A percentile compares a stretch with the other conserved stretches of the same genome.
Conservation (phyloP, 2,888 invertebrate genomes). For the Drosophila buzzatii region DNA sequence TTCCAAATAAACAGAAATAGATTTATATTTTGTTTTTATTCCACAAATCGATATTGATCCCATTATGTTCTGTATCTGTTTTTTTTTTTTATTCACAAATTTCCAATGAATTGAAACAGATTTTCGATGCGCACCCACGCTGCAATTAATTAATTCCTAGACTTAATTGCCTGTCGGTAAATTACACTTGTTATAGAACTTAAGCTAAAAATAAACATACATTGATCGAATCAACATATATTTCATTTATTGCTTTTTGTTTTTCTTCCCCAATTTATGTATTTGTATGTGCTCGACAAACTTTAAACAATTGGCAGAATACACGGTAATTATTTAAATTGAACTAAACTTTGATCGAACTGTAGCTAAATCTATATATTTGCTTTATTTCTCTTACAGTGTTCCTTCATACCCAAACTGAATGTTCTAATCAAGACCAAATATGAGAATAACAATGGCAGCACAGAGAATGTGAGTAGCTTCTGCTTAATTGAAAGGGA, state of each 20-base stretch:
- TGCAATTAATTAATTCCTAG: not conserved
- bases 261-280: conserved; percentile 4
- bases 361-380: not conserved
- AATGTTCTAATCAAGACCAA: conserved; percentile 94
- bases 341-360: not conserved
- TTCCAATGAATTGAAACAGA: conserved; percentile 6
- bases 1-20: not conserved
- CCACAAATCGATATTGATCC: not conserved
- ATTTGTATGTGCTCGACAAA: conserved; percentile 33
- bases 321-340: conserved; percentile 88
- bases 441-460: conserved; percentile 95
- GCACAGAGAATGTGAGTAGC: conserved; percentile 93
- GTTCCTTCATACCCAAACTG: conserved; percentile 95
- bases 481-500: not conserved
- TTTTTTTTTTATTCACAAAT: too few relatives aligned
- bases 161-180: not conserved
- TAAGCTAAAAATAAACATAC: conserved; percentile 29
- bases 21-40: not conserved
- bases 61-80: not conserved
- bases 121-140: not conserved
- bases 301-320: conserved; percentile 86
- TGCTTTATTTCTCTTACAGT: conserved; percentile 86
- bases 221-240: conserved; percentile 7
- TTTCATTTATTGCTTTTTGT: conserved; percentile 25
- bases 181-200: conserved; percentile 2